A percentile compares a stretch with the other conserved stretches of the same genome.
Conservation (phyloP, 1,140 invertebrate genomes). For the Tetragonula clypearis region DNA sequence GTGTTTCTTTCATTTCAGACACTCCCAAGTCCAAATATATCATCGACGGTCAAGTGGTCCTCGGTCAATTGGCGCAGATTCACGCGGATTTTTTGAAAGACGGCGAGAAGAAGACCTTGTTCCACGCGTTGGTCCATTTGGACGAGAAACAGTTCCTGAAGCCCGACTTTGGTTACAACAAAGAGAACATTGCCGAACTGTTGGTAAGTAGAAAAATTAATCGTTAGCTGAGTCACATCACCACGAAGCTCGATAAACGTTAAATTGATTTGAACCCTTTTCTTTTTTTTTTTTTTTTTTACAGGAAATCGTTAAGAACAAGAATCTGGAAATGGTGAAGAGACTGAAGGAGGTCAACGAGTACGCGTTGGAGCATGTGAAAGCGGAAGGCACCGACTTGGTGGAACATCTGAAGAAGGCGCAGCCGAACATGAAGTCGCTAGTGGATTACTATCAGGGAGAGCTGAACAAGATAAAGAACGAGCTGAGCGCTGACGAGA, state of each 20-base stretch:
- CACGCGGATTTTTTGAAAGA: constrained; percentile 82
- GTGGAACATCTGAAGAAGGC: constrained; percentile 82
- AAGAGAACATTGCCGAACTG: constrained; percentile 83
- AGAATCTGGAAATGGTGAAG: constrained; percentile 67
- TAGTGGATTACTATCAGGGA: constrained; percentile 83
- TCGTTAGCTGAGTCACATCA: not conserved
- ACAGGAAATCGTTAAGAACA: constrained; percentile 64
- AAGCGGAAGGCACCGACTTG: constrained; percentile 74
- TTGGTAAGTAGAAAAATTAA: constrained; percentile 63
- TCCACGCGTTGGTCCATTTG: constrained; percentile 83
- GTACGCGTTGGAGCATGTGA: constrained; percentile 73
- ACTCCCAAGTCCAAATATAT: constrained; percentile 83
- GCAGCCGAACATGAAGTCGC: constrained; percentile 84
- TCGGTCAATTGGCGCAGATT: constrained; percentile 86
- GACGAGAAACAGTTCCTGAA: constrained; percentile 87
- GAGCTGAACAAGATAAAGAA: constrained; percentile 85
- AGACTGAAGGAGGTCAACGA: constrained; percentile 78
- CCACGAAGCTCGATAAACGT: not conserved
- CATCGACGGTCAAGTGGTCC: constrained; percentile 82
- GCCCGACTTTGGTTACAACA: constrained; percentile 84
- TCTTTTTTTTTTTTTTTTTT: not conserved
- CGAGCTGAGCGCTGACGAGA: constrained; percentile 86
- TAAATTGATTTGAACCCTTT: not conserved
- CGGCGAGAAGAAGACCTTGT: constrained; percentile 84
- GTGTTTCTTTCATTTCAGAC: constrained; percentile 59